A percentile compares a stretch with the other conserved stretches of the same genome.
phyloP scores from a whole-genome alignment of 2,888 invertebrate species.

The Mesoligia furuncula region DNA sequence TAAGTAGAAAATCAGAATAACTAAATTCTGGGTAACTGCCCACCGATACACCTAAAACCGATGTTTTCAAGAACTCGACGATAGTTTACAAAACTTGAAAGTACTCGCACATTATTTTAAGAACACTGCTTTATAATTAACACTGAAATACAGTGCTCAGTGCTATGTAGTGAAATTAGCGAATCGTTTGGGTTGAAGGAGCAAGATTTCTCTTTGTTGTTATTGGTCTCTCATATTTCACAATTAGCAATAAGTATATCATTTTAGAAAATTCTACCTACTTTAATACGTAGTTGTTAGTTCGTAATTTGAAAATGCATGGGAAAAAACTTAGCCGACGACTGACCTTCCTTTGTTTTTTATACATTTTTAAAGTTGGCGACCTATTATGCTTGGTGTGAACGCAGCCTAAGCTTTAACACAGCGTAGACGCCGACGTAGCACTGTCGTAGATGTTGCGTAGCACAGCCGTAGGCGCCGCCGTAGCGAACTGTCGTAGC shows the following conservation, averaged over 20 bases:
- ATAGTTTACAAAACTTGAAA: constrained; percentile 30
- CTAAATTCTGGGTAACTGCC: neutral
- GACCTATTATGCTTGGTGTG: no score
- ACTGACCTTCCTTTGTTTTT: neutral
- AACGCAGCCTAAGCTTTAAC: neutral
- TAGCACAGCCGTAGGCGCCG: no score
- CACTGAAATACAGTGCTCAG: neutral
- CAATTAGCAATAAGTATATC: neutral
- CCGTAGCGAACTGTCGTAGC: neutral
- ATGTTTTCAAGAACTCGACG: constrained; percentile 22
- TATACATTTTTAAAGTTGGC: neutral
- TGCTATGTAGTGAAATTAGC: constrained; percentile 19
- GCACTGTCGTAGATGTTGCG: neutral
- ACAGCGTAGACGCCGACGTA: neutral
- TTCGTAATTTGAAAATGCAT: constrained; percentile 12
- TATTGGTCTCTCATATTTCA: constrained; percentile 26
- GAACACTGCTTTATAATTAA: constrained; percentile 23
- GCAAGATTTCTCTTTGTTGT: constrained; percentile 24
- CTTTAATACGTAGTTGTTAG: constrained; percentile 11
- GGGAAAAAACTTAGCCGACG: neutral
- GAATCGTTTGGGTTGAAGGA: constrained; percentile 30
- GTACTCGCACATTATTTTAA: constrained; percentile 19
- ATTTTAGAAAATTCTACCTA: constrained; percentile 25
- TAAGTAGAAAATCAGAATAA: constrained; percentile 7
- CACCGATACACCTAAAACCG: neutral